A percentile compares a stretch with the other conserved stretches of the same genome.
Evolutionary conservation across 1,140 invertebrate genomes (phyloP).

Genomic region (Heliothis subflexa): DNA sequence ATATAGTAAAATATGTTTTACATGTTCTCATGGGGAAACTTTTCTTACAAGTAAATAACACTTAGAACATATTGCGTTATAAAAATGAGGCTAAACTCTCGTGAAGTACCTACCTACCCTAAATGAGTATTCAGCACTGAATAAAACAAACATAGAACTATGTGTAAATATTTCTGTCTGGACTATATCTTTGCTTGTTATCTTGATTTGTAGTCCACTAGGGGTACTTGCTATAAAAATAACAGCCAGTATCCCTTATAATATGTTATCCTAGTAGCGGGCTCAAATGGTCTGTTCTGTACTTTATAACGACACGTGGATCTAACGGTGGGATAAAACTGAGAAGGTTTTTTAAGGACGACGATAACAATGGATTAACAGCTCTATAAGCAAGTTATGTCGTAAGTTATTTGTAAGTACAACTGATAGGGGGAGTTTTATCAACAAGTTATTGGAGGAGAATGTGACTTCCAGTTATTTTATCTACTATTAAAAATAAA

Average conservation of each 20-base stretch:
- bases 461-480: no score
- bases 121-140: slow-evolving; percentile 44
- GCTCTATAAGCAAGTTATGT: slow-evolving; percentile 33
- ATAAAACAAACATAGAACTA: slow-evolving; percentile 51
- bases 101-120: not conserved
- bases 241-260: slow-evolving; percentile 67
- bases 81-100: not conserved
- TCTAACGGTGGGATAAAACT: slow-evolving; percentile 54
- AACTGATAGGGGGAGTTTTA: not conserved
- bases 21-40: no score
- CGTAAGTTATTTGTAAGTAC: not conserved
- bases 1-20: no score
- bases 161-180: slow-evolving; percentile 67
- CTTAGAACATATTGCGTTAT: not conserved
- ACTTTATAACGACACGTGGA: slow-evolving; percentile 62
- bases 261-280: slow-evolving; percentile 61
- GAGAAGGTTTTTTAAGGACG: slow-evolving; percentile 49
- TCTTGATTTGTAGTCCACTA: slow-evolving; percentile 77
- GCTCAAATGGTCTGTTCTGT: slow-evolving; percentile 61
- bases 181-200: slow-evolving; percentile 71
- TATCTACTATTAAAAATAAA: no score
- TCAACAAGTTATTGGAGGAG: not conserved
- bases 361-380: slow-evolving; percentile 41
- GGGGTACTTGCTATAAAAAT: slow-evolving; percentile 69
- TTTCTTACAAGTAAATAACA: not conserved